Conservation (phyloP, 64 coral and sea anemone species). For the Dendrophyllia cribrosa region DNA sequence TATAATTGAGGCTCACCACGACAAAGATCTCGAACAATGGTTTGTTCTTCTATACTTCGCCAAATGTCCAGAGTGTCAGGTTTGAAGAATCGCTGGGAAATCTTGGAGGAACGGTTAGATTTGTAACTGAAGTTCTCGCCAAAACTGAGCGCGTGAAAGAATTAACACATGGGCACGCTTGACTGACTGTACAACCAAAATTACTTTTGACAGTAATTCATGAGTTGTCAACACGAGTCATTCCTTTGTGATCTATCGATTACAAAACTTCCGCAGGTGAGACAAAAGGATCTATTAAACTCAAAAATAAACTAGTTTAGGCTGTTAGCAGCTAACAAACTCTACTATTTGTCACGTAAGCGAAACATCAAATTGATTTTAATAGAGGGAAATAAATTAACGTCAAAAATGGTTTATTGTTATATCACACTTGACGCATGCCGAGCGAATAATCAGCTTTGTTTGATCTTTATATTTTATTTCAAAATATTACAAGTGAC, state of each 20-base stretch:
- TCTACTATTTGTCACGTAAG: not conserved
- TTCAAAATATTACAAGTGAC: not conserved
- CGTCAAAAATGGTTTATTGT: not conserved
- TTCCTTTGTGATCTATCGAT: constrained; percentile 23
- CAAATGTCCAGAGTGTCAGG: not conserved
- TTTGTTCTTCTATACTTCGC: not conserved
- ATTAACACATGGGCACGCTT: constrained; percentile 18
- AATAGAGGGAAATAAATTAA: not conserved
- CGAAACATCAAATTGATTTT: not conserved
- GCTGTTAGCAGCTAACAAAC: not conserved
- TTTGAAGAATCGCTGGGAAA: not conserved
- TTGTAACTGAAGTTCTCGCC: not conserved
- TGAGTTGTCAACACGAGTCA: constrained; percentile 24
- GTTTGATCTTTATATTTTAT: not conserved
- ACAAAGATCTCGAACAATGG: not conserved
- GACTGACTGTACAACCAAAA: not conserved
- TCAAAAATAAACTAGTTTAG: not conserved
- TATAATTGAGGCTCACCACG: not conserved
- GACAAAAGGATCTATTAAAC: not conserved
- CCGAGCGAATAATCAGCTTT: not conserved
- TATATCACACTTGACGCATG: not conserved
- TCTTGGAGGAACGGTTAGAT: not conserved
- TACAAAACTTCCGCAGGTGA: constrained; percentile 26
- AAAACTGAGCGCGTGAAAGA: not conserved
- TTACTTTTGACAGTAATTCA: constrained; percentile 40